A percentile compares a stretch with the other conserved stretches of the same genome.
Evolutionary conservation across 2,888 invertebrate genomes (phyloP).

Genomic region (Folsomia manolachei): DNA sequence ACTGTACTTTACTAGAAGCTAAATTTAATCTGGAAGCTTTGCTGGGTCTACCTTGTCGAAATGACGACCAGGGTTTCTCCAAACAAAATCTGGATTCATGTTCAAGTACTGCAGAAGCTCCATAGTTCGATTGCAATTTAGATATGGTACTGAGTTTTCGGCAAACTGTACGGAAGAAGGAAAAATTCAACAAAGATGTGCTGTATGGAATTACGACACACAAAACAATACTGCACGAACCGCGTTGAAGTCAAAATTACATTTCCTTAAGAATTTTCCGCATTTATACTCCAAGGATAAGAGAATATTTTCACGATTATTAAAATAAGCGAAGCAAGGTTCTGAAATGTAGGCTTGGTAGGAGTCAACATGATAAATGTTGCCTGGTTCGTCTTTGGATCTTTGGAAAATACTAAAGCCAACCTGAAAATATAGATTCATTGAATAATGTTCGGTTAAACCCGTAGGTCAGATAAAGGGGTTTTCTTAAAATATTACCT

Average conservation of each 20-base stretch:
- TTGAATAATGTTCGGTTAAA: too few species aligned
- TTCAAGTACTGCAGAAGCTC: slow-evolving; percentile 26
- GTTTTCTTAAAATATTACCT: slow-evolving; percentile 18
- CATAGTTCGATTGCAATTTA: slow-evolving; percentile 55
- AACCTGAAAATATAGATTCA: too few species aligned
- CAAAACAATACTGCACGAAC: slow-evolving; percentile 55
- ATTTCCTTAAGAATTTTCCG: slow-evolving; percentile 30
- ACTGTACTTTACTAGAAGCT: too few species aligned
- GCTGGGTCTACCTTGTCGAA: slow-evolving; percentile 7
- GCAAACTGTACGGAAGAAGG: slow-evolving; percentile 9
- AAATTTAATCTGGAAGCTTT: background rate
- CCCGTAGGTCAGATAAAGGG: too few species aligned
- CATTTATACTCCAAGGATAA: slow-evolving; percentile 61
- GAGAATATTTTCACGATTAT: slow-evolving; percentile 56
- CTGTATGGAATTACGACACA: background rate
- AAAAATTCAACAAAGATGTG: background rate
- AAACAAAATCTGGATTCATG: slow-evolving; percentile 29
- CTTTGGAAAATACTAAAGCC: slow-evolving; percentile 67
- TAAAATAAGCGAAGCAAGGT: slow-evolving; percentile 62
- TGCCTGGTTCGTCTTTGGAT: slow-evolving; percentile 56
- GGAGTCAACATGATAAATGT: slow-evolving; percentile 61
- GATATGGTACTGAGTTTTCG: slow-evolving; percentile 59
- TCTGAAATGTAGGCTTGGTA: slow-evolving; percentile 69
- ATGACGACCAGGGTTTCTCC: background rate
- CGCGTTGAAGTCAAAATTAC: slow-evolving; percentile 66